A percentile compares a stretch with the other conserved stretches of the same genome.
phyloP scores from a whole-genome alignment of 2,797 vertebrate species.

The Hapalemur alaotrensis region DNA sequence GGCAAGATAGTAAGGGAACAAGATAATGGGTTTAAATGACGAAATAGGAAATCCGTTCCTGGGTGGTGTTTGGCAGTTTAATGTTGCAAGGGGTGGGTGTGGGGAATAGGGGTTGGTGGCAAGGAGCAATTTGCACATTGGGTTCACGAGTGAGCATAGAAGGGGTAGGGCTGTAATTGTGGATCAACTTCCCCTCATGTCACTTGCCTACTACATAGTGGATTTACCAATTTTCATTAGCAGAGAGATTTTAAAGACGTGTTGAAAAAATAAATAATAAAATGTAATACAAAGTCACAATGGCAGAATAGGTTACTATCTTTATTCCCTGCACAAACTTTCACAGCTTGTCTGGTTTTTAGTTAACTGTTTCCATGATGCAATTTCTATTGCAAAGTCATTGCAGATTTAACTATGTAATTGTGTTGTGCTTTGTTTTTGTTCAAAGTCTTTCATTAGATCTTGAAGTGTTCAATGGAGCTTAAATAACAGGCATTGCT shows the following conservation, averaged over 20 bases:
- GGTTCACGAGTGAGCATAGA: not conserved
- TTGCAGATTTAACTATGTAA: slow-evolving; percentile 51
- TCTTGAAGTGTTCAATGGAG: slow-evolving; percentile 76
- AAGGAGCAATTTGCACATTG: not conserved
- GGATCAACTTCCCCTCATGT: not conserved
- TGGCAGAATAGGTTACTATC: not conserved
- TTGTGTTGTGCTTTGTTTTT: slow-evolving; percentile 55
- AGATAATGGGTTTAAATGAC: slow-evolving; percentile 72
- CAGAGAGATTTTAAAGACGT: slow-evolving; percentile 43
- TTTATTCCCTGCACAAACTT: slow-evolving; percentile 10
- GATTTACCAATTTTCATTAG: not conserved
- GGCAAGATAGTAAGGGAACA: slow-evolving; percentile 71
- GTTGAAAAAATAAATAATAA: slow-evolving; percentile 7
- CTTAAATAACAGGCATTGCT: slow-evolving; percentile 82
- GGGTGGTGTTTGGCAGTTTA: slow-evolving; percentile 70
- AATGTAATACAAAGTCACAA: not conserved
- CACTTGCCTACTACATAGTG: not conserved
- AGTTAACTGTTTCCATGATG: slow-evolving; percentile 72
- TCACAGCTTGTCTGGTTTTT: not conserved
- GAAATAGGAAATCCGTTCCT: slow-evolving; percentile 79
- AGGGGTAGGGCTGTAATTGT: not conserved
- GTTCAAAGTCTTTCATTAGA: slow-evolving; percentile 65
- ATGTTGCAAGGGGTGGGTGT: slow-evolving; percentile 58
- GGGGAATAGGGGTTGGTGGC: slow-evolving; percentile 12
- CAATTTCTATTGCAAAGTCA: slow-evolving; percentile 72